A percentile compares a stretch with the other conserved stretches of the same genome.
These are phyloP conservation scores for Anoplius nigerrimus DNA, from an alignment of 2,888 invertebrate species.

Conservation along the genomic window DNA sequence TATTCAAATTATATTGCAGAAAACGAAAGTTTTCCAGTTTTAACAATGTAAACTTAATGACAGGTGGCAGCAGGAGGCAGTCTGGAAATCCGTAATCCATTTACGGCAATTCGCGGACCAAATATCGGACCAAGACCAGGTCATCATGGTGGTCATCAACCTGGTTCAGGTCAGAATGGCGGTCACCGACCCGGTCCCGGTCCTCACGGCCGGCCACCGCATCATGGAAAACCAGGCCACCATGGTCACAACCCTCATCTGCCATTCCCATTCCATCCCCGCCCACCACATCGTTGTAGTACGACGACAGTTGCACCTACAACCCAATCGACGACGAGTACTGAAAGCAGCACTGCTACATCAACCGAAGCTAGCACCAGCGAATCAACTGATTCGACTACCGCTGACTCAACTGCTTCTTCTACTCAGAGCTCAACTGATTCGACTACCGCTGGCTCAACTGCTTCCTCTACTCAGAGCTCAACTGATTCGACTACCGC, in stretches of 20 bases:
- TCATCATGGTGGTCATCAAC: no score
- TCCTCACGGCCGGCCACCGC: background rate
- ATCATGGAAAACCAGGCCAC: background rate
- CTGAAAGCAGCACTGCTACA: background rate
- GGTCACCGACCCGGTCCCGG: no score
- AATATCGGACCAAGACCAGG: no score
- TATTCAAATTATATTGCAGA: no score
- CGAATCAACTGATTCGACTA: background rate
- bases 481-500: slow-evolving; percentile 4
- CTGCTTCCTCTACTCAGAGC: background rate
- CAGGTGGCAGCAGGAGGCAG: no score
- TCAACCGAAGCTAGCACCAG: background rate
- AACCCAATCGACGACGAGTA: background rate
- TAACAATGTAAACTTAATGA: no score
- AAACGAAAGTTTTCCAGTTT: no score
- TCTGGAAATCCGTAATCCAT: no score
- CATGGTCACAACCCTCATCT: background rate
- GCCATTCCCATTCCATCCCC: background rate
- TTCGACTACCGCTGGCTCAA: background rate
- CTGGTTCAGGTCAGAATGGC: no score
- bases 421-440: background rate
- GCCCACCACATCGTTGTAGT: background rate
- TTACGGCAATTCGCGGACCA: no score
- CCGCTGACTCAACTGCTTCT: background rate
- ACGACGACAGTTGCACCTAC: background rate